A percentile compares a stretch with the other conserved stretches of the same genome.
These are phyloP conservation scores for Carassius auratus DNA, from an alignment of 2,113 vertebrate genomes.

Conservation along the genomic window DNA sequence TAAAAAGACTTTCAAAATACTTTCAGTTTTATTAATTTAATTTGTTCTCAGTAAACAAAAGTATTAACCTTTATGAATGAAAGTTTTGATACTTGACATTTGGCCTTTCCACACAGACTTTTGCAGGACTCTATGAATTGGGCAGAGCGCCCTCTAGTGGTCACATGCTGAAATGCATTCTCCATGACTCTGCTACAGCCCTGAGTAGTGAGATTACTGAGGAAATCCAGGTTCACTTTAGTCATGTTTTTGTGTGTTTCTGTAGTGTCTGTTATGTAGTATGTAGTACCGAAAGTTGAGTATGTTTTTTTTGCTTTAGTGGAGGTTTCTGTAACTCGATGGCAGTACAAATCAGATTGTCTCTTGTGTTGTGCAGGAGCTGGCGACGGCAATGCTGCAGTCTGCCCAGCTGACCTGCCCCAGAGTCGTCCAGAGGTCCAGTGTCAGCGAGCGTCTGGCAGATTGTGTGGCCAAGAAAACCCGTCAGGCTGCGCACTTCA, in stretches of 20 bases:
- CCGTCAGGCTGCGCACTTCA: constrained; percentile 73
- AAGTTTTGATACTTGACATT: not conserved
- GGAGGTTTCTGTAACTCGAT: not conserved
- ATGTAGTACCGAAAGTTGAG: not conserved
- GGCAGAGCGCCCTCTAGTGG: constrained; percentile 76
- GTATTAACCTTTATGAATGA: not conserved
- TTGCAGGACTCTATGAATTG: constrained; percentile 80
- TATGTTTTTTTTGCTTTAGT: not conserved
- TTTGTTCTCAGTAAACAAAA: not conserved
- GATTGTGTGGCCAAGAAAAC: constrained; percentile 71
- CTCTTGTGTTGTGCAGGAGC: constrained; percentile 69
- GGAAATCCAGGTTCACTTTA: constrained; percentile 83
- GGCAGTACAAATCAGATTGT: not conserved
- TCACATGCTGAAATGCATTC: constrained; percentile 75
- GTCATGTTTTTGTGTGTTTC: constrained; percentile 9
- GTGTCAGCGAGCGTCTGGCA: constrained; percentile 79
- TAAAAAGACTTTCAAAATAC: no score
- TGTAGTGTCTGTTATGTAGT: not conserved
- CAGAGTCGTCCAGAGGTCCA: constrained; percentile 73
- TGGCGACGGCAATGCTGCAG: constrained; percentile 76
- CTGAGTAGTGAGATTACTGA: constrained; percentile 71
- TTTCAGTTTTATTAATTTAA: not conserved
- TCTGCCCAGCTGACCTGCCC: constrained; percentile 74
- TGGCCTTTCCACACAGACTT: constrained; percentile 73
- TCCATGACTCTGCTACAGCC: constrained; percentile 73